Evolutionary conservation across 2,113 vertebrate species (phyloP).

Genomic region (Spizaetus ornatus): DNA sequence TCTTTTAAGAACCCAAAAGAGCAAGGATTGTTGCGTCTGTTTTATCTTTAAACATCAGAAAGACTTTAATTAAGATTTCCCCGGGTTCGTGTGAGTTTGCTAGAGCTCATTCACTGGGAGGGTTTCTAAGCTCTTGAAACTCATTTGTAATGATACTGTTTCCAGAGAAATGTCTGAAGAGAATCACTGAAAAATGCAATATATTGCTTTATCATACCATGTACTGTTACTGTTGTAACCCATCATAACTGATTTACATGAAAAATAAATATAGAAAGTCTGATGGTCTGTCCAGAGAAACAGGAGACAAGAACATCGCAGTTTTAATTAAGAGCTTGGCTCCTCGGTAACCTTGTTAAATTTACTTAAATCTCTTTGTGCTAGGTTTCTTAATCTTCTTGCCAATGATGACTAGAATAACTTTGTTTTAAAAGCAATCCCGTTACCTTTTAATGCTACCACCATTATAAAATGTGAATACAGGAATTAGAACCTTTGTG

Average conservation of each 20-base stretch:
- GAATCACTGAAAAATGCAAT: slow-evolving; percentile 42
- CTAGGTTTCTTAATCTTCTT: not conserved
- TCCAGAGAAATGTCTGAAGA: slow-evolving; percentile 51
- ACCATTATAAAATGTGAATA: not conserved
- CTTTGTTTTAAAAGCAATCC: not conserved
- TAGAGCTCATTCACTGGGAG: slow-evolving; percentile 39
- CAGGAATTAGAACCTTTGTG: not conserved
- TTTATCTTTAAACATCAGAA: slow-evolving; percentile 66
- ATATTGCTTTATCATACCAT: not conserved
- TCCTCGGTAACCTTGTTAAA: not conserved
- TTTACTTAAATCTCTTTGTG: not conserved
- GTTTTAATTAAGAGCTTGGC: slow-evolving; percentile 31
- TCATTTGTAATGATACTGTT: slow-evolving; percentile 66
- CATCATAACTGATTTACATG: not conserved
- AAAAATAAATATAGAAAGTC: not conserved
- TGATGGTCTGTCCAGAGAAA: not conserved
- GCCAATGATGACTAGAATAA: not conserved
- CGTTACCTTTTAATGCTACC: not conserved
- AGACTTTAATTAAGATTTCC: slow-evolving; percentile 67
- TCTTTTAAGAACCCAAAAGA: slow-evolving; percentile 57
- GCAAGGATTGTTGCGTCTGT: slow-evolving; percentile 43
- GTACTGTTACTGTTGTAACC: slow-evolving; percentile 24
- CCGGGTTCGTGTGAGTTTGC: slow-evolving; percentile 23
- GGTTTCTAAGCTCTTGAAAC: slow-evolving; percentile 54
- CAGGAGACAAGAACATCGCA: not conserved